Percentiles rank a stretch among this genome's conserved stretches.
phyloP scores from a whole-genome alignment of 35 echinoderm and acorn worm genomes.

The Amphiura filiformis region DNA sequence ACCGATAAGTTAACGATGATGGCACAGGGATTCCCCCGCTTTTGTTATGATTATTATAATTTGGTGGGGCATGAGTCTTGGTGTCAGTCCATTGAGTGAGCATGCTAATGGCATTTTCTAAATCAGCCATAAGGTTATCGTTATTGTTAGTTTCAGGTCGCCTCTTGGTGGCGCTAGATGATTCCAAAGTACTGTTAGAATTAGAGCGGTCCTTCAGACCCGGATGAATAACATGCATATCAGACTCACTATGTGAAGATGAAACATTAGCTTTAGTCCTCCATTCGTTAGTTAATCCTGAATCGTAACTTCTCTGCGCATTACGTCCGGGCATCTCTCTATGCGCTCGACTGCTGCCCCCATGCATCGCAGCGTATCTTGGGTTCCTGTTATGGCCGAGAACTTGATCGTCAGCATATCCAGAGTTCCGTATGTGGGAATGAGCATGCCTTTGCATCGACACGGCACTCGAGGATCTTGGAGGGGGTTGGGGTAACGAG shows the following conservation, averaged over 20 bases:
- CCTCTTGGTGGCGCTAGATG: not conserved
- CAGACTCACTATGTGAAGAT: not conserved
- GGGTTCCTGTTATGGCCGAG: conserved; percentile 6
- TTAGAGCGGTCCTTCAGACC: conserved; percentile 1
- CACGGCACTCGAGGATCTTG: conserved; percentile 6
- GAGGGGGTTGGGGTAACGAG: conserved; percentile 9
- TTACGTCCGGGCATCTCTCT: not conserved
- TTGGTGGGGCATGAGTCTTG: conserved; percentile 9
- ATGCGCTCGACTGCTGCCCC: not conserved
- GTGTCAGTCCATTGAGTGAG: conserved; percentile 44
- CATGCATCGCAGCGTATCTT: not conserved
- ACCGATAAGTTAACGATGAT: conserved; percentile 20
- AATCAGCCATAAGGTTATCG: conserved; percentile 27
- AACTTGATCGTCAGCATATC: conserved; percentile 6
- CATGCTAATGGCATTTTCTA: conserved; percentile 63
- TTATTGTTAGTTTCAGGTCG: conserved; percentile 10
- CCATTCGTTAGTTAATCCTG: not conserved
- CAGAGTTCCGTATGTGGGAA: not conserved
- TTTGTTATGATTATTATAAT: conserved; percentile 20
- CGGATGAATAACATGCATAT: conserved; percentile 3
- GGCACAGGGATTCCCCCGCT: not conserved
- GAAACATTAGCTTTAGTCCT: not conserved
- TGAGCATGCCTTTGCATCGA: conserved; percentile 1
- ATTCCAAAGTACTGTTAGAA: conserved; percentile 25
- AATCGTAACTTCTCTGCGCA: conserved; percentile 16